Evolutionary conservation across 2,888 invertebrate species (phyloP).

Genomic region (Heteropelma amictum): DNA sequence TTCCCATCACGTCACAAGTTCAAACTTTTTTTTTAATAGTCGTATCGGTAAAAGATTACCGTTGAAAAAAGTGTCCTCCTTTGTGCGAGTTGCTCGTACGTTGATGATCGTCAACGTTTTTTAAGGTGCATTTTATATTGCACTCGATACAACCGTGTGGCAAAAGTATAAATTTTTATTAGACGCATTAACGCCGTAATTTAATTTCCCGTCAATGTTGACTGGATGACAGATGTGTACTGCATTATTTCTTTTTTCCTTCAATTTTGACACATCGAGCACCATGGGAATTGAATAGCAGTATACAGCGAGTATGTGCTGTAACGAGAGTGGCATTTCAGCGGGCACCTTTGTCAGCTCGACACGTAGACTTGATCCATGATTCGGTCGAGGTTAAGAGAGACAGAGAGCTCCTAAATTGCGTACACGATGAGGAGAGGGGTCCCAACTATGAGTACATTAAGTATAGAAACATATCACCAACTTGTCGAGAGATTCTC

Average conservation of each 20-base stretch:
- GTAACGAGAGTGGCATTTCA: conserved; percentile 39
- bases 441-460: conserved; percentile 1
- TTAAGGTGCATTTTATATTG: too few species aligned
- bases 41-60: too few species aligned
- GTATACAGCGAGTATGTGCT: not conserved
- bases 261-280: not conserved
- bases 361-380: conserved; percentile 26
- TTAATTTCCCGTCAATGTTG: too few species aligned
- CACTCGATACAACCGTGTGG: too few species aligned
- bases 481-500: conserved; percentile 5
- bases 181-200: too few species aligned
- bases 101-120: too few species aligned
- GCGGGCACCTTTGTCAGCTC: conserved; percentile 2
- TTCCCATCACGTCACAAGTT: too few species aligned
- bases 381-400: not conserved
- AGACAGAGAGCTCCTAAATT: conserved; percentile 33
- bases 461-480: conserved; percentile 22
- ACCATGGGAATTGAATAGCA: conserved; percentile 1
- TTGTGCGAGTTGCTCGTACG: too few species aligned
- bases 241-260: conserved; percentile 4
- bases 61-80: too few species aligned
- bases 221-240: too few species aligned
- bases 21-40: too few species aligned
- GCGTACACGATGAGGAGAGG: conserved; percentile 23
- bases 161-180: too few species aligned